Conservation (phyloP, 2,797 vertebrate genomes). For the Atherinosoma microstoma region DNA sequence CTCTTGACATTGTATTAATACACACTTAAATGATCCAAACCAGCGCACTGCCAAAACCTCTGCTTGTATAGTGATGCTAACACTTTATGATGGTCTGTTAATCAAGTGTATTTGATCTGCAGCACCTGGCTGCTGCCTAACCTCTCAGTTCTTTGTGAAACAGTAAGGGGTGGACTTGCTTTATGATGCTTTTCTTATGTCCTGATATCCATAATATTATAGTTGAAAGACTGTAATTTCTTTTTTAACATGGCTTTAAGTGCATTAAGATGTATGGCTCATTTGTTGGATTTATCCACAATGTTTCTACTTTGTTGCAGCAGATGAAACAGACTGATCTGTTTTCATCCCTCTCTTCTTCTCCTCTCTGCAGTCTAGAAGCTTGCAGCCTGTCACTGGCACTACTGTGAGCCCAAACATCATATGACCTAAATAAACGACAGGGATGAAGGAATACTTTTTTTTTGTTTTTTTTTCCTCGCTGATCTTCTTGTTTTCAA, state of each 20-base stretch:
- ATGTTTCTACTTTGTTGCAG: background rate
- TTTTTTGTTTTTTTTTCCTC: constrained; percentile 29
- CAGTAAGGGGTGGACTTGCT: background rate
- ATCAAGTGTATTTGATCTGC: background rate
- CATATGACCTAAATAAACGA: constrained; percentile 83
- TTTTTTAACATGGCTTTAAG: background rate
- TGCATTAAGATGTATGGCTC: background rate
- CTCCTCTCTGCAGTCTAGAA: constrained; percentile 57
- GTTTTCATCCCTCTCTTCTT: constrained; percentile 42
- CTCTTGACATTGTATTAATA: background rate
- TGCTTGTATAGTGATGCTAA: background rate
- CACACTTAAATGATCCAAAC: background rate
- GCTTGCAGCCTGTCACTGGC: constrained; percentile 69
- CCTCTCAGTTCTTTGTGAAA: background rate
- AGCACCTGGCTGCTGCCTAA: background rate
- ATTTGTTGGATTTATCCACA: background rate
- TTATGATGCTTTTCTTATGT: background rate
- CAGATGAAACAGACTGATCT: constrained; percentile 37
- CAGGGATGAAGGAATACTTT: constrained; percentile 49
- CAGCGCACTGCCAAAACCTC: background rate
- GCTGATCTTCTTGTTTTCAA: constrained; percentile 58
- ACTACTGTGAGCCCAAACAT: constrained; percentile 73
- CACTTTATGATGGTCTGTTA: background rate
- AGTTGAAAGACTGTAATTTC: background rate
- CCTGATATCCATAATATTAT: background rate